phyloP scores from a whole-genome alignment of 2,888 invertebrate species.

The Drosophila maculinotata region DNA sequence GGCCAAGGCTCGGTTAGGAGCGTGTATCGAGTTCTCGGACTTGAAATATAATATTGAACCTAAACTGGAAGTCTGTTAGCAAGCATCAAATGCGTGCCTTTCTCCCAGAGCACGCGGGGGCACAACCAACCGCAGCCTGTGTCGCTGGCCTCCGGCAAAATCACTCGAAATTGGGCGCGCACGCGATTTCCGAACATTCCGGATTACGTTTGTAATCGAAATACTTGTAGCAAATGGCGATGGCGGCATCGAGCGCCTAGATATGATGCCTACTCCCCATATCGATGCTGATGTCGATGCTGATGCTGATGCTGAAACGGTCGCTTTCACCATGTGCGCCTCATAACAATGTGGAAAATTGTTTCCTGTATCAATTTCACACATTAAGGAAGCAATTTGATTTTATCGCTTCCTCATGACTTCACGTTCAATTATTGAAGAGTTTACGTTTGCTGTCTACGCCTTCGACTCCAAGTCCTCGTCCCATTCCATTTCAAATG shows the following conservation, averaged over 20 bases:
- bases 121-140: conserved; percentile 18
- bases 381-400: conserved; percentile 85
- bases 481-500: conserved; percentile 17
- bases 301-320: conserved; percentile 10
- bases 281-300: conserved; percentile 13
- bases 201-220: conserved; percentile 68
- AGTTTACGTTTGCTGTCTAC: conserved; percentile 78
- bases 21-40: conserved; percentile 43
- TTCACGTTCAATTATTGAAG: conserved; percentile 83
- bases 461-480: conserved; percentile 23
- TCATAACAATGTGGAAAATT: conserved; percentile 84
- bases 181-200: conserved; percentile 49
- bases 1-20: conserved; percentile 21
- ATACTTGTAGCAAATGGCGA: conserved; percentile 59
- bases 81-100: conserved; percentile 45
- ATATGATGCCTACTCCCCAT: conserved; percentile 32
- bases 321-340: conserved; percentile 70
- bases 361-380: conserved; percentile 85
- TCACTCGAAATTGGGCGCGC: conserved; percentile 60
- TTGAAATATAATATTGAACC: conserved; percentile 74
- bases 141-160: conserved; percentile 43
- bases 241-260: conserved; percentile 41
- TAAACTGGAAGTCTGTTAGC: conserved; percentile 54
- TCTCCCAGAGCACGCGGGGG: too few species aligned
- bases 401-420: conserved; percentile 84